phyloP scores from a whole-genome alignment of 1,140 invertebrate species.

The Drosophila santomea region DNA sequence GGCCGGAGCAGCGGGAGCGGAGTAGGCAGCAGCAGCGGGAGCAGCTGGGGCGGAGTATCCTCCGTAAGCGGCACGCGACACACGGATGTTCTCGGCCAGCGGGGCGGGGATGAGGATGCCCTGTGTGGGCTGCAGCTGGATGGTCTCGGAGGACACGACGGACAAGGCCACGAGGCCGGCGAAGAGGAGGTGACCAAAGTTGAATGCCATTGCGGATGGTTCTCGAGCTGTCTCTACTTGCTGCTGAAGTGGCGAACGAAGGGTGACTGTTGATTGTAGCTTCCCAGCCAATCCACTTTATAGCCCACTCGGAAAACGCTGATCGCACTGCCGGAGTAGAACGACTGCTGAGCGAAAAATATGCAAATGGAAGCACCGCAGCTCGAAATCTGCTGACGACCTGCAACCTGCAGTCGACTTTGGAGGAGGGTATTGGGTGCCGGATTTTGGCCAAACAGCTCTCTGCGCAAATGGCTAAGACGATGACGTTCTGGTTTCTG shows the following conservation, averaged over 20 bases:
- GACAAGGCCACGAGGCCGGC: conserved; percentile 37
- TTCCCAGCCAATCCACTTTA: conserved; percentile 50
- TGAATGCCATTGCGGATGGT: conserved; percentile 56
- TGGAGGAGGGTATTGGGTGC: conserved; percentile 29
- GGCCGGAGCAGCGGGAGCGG: conserved; percentile 23
- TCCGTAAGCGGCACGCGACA: conserved; percentile 66
- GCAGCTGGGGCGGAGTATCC: conserved; percentile 49
- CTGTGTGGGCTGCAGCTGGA: conserved; percentile 73
- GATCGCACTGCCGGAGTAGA: conserved; percentile 30
- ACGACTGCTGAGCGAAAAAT: conserved; percentile 16
- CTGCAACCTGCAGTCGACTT: conserved; percentile 2
- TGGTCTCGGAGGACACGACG: conserved; percentile 55
- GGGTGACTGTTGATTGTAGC: conserved; percentile 51
- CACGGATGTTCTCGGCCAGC: conserved; percentile 68
- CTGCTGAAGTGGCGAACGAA: conserved; percentile 45
- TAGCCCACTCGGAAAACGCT: conserved; percentile 50
- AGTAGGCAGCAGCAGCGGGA: conserved; percentile 21
- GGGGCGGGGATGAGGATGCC: conserved; percentile 74
- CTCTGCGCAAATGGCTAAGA: conserved; percentile 36
- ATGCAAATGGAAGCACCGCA: conserved; percentile 24
- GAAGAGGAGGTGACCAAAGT: conserved; percentile 53
- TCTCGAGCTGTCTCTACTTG: conserved; percentile 37
- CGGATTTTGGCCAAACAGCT: conserved; percentile 31
- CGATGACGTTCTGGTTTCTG: conserved; percentile 30
- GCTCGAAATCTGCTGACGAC: conserved; percentile 62